These are phyloP conservation scores for Cecidostiba fungosa DNA, from an alignment of 2,888 invertebrate genomes.

Conservation along the genomic window DNA sequence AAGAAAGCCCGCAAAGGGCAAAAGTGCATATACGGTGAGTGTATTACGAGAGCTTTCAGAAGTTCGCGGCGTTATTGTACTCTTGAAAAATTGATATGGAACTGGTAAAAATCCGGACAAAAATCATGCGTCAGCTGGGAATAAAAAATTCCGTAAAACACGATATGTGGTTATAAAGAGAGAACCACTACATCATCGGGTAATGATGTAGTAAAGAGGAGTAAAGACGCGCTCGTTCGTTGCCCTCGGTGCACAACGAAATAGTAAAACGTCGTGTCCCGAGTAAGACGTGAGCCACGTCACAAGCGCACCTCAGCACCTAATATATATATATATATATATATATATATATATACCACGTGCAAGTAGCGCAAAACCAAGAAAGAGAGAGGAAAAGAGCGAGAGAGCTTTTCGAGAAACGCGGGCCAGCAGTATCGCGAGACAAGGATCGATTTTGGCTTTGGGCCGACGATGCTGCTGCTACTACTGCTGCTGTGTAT, in stretches of 20 bases:
- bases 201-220: background rate
- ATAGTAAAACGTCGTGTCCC: slow-evolving; percentile 9
- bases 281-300: slow-evolving; percentile 4
- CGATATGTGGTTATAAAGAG: too few relatives aligned
- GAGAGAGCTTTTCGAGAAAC: slow-evolving; percentile 2
- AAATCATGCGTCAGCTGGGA: background rate
- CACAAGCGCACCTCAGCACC: background rate
- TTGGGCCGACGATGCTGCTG: background rate
- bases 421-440: background rate
- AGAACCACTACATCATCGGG: too few relatives aligned
- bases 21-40: background rate
- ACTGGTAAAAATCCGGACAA: background rate
- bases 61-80: background rate
- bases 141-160: too few relatives aligned
- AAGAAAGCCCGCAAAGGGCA: background rate
- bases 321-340: background rate
- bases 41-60: background rate
- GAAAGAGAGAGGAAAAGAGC: background rate
- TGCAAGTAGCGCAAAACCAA: background rate
- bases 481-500: background rate
- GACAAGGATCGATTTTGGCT: slow-evolving; percentile 11
- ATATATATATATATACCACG: too few relatives aligned
- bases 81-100: background rate
- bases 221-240: background rate
- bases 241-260: background rate